Evolutionary conservation across 1,140 invertebrate species (phyloP).

Genomic region (Drosophila tropicalis): DNA sequence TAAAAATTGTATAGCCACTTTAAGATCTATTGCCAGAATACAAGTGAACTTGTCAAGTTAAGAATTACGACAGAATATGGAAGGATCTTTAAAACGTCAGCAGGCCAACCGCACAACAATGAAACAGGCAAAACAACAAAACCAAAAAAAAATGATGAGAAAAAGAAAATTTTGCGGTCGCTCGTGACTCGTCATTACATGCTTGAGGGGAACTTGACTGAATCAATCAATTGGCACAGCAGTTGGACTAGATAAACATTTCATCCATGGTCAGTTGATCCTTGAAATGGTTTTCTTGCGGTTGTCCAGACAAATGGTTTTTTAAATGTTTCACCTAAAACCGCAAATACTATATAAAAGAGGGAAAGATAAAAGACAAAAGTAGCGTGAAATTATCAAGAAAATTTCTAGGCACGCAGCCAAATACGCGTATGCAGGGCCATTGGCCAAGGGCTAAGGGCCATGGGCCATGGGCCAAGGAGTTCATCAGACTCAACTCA

Average conservation of each 20-base stretch:
- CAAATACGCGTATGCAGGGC: not conserved
- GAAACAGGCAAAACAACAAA: slow-evolving; percentile 1
- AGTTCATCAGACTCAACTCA: slow-evolving; percentile 30
- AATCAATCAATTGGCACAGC: slow-evolving; percentile 11
- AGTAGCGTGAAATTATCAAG: slow-evolving; percentile 55
- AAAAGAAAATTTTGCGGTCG: slow-evolving; percentile 54
- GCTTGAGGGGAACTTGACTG: slow-evolving; percentile 22
- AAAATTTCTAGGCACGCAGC: slow-evolving; percentile 53
- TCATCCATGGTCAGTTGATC: slow-evolving; percentile 48
- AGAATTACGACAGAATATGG: not conserved
- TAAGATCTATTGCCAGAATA: too few relatives aligned
- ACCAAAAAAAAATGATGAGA: slow-evolving; percentile 33
- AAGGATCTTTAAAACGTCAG: slow-evolving; percentile 28
- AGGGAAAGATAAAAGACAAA: slow-evolving; percentile 16
- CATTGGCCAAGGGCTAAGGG: too few relatives aligned
- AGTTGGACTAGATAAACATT: slow-evolving; percentile 40
- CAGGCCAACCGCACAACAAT: slow-evolving; percentile 33
- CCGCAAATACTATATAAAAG: slow-evolving; percentile 35
- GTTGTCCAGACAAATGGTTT: slow-evolving; percentile 63
- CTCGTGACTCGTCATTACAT: slow-evolving; percentile 39
- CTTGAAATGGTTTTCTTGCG: slow-evolving; percentile 35
- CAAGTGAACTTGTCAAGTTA: not conserved
- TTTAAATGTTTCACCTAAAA: slow-evolving; percentile 60
- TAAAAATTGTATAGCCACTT: too few relatives aligned
- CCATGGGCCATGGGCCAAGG: not conserved